Evolutionary conservation across 2,888 invertebrate genomes (phyloP).

Genomic region (Strigamia maritima): DNA sequence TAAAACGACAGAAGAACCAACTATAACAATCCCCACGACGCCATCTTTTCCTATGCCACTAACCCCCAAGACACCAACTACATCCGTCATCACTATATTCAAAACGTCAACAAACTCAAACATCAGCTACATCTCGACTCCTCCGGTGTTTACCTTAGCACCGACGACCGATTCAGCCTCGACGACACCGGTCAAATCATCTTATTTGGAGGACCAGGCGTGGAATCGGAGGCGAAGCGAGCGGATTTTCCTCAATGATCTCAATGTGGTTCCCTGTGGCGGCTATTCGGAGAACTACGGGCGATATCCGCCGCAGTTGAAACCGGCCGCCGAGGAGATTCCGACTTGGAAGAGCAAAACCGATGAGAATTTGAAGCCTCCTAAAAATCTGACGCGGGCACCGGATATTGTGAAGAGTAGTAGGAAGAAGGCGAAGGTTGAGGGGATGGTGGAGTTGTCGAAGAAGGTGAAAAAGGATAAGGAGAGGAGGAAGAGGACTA

Average conservation of each 20-base stretch:
- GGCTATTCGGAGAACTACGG: conserved; percentile 44
- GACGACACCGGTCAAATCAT: neutral
- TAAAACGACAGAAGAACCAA: neutral
- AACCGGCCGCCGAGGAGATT: conserved; percentile 39
- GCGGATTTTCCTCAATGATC: conserved; percentile 52
- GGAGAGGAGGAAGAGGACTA: conserved; percentile 35
- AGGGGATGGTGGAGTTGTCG: neutral
- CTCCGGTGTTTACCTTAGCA: neutral
- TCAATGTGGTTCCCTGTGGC: conserved; percentile 22
- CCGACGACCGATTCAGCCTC: neutral
- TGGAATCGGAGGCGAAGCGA: conserved; percentile 53
- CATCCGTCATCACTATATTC: neutral
- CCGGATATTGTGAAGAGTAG: conserved; percentile 34
- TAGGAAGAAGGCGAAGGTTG: conserved; percentile 17
- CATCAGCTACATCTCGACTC: neutral
- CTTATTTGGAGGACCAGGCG: conserved; percentile 47
- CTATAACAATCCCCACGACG: neutral
- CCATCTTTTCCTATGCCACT: neutral
- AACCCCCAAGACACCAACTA: neutral
- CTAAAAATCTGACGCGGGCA: conserved; percentile 36
- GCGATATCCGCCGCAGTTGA: conserved; percentile 42
- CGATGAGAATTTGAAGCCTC: conserved; percentile 37
- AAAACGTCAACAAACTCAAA: neutral
- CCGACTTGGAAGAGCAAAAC: conserved; percentile 37
- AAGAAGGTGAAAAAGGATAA: conserved; percentile 19